A percentile compares a stretch with the other conserved stretches of the same genome.
Evolutionary conservation across 2,888 invertebrate species (phyloP).

Genomic region (Tigriopus californicus): DNA sequence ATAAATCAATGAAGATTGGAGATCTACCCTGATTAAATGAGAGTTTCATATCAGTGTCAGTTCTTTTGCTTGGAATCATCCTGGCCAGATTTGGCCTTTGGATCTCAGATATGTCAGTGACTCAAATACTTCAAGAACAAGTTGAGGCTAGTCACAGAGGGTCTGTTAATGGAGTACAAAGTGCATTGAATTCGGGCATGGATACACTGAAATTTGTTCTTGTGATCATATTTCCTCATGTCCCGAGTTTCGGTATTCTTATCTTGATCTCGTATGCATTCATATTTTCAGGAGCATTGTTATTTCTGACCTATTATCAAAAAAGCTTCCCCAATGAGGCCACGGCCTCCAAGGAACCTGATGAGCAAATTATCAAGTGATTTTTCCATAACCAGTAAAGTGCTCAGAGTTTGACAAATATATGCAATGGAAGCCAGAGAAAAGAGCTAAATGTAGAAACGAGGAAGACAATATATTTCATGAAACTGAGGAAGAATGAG

Average conservation of each 20-base stretch:
- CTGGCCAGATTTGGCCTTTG: slow-evolving; percentile 29
- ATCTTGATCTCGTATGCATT: too few relatives aligned
- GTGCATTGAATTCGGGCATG: slow-evolving; percentile 31
- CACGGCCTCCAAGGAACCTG: too few relatives aligned
- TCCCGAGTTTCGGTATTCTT: slow-evolving; percentile 25
- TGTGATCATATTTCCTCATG: slow-evolving; percentile 28
- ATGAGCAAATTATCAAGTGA: too few relatives aligned
- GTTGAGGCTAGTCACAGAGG: slow-evolving; percentile 31
- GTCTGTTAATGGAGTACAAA: slow-evolving; percentile 33
- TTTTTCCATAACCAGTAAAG: too few relatives aligned
- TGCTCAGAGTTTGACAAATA: too few relatives aligned
- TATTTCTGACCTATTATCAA: too few relatives aligned
- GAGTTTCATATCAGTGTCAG: slow-evolving; percentile 3
- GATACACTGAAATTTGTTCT: slow-evolving; percentile 32
- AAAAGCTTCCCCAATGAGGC: too few relatives aligned
- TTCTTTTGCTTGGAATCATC: slow-evolving; percentile 1
- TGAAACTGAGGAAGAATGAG: too few relatives aligned
- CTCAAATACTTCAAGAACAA: slow-evolving; percentile 32
- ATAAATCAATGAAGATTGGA: background rate
- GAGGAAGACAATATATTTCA: too few relatives aligned
- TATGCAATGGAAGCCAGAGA: too few relatives aligned
- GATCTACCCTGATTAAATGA: background rate
- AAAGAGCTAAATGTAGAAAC: too few relatives aligned
- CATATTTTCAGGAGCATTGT: too few relatives aligned
- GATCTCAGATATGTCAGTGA: slow-evolving; percentile 34